These are phyloP conservation scores for Neogobius melanostomus DNA, from an alignment of 2,113 vertebrate species.

Conservation along the genomic window DNA sequence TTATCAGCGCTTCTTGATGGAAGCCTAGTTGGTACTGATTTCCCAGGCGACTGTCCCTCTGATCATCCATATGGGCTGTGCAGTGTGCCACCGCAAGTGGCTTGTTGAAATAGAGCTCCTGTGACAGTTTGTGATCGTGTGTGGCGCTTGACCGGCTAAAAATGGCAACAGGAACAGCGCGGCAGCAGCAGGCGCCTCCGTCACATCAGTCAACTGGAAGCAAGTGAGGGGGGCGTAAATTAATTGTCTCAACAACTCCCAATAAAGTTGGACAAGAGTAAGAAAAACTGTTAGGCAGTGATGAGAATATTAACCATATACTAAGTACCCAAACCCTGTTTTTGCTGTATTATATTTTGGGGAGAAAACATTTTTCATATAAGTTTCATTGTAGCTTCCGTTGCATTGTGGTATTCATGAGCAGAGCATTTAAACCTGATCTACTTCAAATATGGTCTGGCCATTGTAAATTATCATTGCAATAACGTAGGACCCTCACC, in stretches of 20 bases:
- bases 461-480: neutral
- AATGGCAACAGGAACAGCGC: conserved; percentile 53
- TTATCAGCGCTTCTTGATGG: conserved; percentile 40
- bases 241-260: neutral
- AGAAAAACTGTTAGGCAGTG: neutral
- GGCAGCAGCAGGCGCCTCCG: conserved; percentile 38
- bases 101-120: conserved; percentile 44
- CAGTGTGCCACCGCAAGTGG: conserved; percentile 20
- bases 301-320: too few species aligned
- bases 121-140: conserved; percentile 45
- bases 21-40: conserved; percentile 33
- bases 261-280: neutral
- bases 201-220: conserved; percentile 31
- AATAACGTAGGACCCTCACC: neutral
- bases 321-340: too few species aligned
- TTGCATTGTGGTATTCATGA: too few species aligned
- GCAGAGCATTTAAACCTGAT: neutral
- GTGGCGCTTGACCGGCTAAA: conserved; percentile 43
- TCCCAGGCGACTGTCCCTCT: conserved; percentile 37
- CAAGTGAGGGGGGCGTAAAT: conserved; percentile 23
- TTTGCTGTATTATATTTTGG: too few species aligned
- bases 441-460: neutral
- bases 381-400: too few species aligned
- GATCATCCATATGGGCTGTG: conserved; percentile 41
- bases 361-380: too few species aligned